phyloP scores from a whole-genome alignment of 2,888 invertebrate species.

The Bellardia bayeri region DNA sequence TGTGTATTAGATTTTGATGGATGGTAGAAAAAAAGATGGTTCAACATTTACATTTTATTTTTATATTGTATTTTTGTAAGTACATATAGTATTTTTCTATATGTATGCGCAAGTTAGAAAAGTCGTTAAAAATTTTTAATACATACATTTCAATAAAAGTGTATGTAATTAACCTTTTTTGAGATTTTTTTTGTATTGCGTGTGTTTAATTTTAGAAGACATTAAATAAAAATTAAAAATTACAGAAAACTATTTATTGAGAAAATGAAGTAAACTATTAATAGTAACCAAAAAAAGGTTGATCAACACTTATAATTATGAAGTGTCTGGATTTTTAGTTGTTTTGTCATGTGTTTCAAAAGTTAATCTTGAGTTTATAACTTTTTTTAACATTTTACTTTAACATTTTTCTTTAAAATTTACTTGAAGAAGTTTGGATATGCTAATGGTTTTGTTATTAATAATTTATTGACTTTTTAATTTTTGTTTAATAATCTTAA shows the following conservation, averaged over 20 bases:
- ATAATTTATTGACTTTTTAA: background rate
- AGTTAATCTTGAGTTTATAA: background rate
- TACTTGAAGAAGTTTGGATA: background rate
- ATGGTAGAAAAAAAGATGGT: background rate
- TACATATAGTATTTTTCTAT: background rate
- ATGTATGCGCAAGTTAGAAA: background rate
- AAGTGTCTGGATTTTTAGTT: background rate
- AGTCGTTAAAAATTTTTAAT: background rate
- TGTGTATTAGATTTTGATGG: constrained; percentile 9
- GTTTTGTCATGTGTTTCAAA: background rate
- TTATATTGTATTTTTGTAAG: background rate
- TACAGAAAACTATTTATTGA: constrained; percentile 1
- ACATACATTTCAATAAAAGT: background rate
- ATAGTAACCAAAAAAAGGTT: no score
- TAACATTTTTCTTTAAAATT: background rate
- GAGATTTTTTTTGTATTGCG: background rate
- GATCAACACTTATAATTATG: no score
- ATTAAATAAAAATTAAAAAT: background rate
- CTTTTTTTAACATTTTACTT: background rate
- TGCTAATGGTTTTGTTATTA: background rate
- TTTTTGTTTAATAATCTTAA: no score
- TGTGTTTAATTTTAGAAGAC: background rate
- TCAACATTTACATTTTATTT: constrained; percentile 3
- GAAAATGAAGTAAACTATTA: no score
- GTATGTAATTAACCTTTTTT: no score